Evolutionary conservation across 2,888 invertebrate species (phyloP), one percentile per base, ranked within the genome.

Genomic region (Drosophila rubida): DNA sequence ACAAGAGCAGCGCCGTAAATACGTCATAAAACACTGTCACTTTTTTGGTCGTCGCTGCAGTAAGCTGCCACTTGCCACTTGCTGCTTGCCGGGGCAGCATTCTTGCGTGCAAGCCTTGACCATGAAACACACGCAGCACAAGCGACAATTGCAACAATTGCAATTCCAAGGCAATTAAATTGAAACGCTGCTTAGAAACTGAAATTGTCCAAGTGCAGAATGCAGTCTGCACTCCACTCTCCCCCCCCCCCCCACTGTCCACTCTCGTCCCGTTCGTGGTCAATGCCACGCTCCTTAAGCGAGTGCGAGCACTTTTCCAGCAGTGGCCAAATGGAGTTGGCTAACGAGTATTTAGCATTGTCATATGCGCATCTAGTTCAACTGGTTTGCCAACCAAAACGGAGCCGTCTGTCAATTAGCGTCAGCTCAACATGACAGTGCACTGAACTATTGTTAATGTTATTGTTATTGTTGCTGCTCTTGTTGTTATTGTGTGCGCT

Each of bases 11-110:
- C 13, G 35, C 35, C 13, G 6, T 37, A 37, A 65, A 42, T 48
- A 58, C 58, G 37, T 75, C 81, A 84, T 84, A 84, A 80, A 81
- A 65, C 78, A 87, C 82, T 82, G 87, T 87, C 82, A 75, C 82
- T 82, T 82, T 87, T 82, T 76, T 4, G 2, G 5, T n/a, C 11
- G 49, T 23, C 37, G 48, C 19, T 59, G 55, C 37, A 41, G 65
- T 54, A 55, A 55, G 62, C 4, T 5, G 23, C 6, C 23, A 46
- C 58, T 7, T 14, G 58, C 25, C 53, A 57, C 44, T 39, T 54
- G 58, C 45, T 41, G 41, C 23, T 39, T 49, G 46, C 39, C 14
- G 32, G 9, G 51, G 48, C 54, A 60, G 78, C 82, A 82, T 82
- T 82, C 87, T 87, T 80, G 75, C 32, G 69, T 68, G 55, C 72